Evolutionary conservation across 2,888 invertebrate genomes (phyloP).

Genomic region (Ethmia dodecea): DNA sequence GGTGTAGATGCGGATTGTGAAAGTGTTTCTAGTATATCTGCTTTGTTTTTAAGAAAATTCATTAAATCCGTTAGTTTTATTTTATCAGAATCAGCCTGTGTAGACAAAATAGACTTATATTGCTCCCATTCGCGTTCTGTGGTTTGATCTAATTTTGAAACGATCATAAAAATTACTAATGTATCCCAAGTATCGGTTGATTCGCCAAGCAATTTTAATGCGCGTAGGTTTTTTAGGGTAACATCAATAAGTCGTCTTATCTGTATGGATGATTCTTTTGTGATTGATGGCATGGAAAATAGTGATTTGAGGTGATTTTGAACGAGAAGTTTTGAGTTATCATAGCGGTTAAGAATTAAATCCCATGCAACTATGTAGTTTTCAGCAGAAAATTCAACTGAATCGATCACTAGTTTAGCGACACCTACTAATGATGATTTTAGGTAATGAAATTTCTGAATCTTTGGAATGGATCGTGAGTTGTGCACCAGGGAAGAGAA

Average conservation of each 20-base stretch:
- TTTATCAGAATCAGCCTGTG: neutral
- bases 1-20: too few relatives aligned
- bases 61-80: neutral
- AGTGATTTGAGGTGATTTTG: slow-evolving; percentile 6
- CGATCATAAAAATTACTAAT: slow-evolving; percentile 3
- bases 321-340: slow-evolving; percentile 1
- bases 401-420: neutral
- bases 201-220: slow-evolving; percentile 4
- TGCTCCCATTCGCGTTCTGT: slow-evolving; percentile 6
- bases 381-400: neutral
- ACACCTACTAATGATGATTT: neutral
- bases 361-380: slow-evolving; percentile 5
- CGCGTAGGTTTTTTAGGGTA: slow-evolving; percentile 4
- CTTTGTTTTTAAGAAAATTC: neutral
- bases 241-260: slow-evolving; percentile 3
- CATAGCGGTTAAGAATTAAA: neutral
- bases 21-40: neutral
- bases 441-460: slow-evolving; percentile 7
- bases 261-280: slow-evolving; percentile 1
- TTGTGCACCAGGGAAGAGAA: neutral
- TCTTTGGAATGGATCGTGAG: neutral
- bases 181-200: slow-evolving; percentile 4
- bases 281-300: slow-evolving; percentile 1
- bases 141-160: slow-evolving; percentile 1
- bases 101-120: neutral